These are phyloP conservation scores for Heterodera schachtii DNA, from an alignment of 1,140 invertebrate genomes.

Conservation along the genomic window DNA sequence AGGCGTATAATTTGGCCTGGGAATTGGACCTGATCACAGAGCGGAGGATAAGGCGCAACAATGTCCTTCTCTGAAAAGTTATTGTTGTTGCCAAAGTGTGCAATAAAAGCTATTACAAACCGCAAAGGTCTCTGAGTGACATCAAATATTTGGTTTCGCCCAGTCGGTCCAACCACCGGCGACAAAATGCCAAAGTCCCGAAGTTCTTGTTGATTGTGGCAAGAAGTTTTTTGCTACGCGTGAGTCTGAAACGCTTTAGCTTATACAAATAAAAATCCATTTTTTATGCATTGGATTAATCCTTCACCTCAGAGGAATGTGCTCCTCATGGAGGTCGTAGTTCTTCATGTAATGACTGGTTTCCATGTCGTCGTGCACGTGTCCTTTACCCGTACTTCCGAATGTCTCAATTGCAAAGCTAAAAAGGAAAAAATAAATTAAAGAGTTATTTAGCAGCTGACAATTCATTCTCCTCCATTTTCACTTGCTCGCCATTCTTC, in stretches of 20 bases:
- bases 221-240: conserved; percentile 81
- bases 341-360: conserved; percentile 99
- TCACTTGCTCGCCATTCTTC: conserved; percentile 91
- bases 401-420: conserved; percentile 98
- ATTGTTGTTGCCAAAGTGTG: not conserved
- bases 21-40: conserved; percentile 77
- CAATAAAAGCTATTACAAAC: not conserved
- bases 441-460: conserved; percentile 73
- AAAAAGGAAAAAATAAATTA: conserved; percentile 71
- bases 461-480: conserved; percentile 79
- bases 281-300: not conserved
- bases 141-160: conserved; percentile 97
- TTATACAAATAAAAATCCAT: too few species aligned
- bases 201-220: conserved; percentile 97
- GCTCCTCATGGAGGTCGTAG: conserved; percentile 81
- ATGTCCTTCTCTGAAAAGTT: conserved; percentile 75
- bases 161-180: conserved; percentile 93
- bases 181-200: conserved; percentile 95
- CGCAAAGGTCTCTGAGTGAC: conserved; percentile 96
- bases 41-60: conserved; percentile 93
- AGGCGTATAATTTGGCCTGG: not conserved
- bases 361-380: conserved; percentile 98
- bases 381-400: conserved; percentile 92
- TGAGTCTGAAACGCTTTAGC: conserved; percentile 19
- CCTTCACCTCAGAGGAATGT: conserved; percentile 53